Percentiles rank a stretch among this genome's conserved stretches.
phyloP scores from a whole-genome alignment of 1,140 invertebrate genomes.

The Drosophila bifasciata region DNA sequence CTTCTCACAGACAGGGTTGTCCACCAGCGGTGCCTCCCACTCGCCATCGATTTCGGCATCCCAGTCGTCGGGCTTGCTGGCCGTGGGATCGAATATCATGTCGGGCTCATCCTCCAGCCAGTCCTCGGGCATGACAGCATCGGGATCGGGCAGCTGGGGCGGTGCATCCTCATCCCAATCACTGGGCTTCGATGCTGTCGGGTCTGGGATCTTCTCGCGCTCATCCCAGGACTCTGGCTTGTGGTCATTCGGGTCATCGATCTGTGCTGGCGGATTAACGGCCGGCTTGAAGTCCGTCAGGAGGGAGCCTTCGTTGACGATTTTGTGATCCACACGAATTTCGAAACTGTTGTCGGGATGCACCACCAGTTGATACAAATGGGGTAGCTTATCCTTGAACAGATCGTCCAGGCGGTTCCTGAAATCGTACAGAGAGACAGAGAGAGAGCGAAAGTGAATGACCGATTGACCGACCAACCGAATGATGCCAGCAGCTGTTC shows the following conservation, averaged over 20 bases:
- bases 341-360: constrained; percentile 94
- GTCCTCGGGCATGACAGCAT: constrained; percentile 93
- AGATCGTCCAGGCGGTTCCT: constrained; percentile 92
- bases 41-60: constrained; percentile 99
- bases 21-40: constrained; percentile 97
- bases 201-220: constrained; percentile 96
- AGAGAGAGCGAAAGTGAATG: constrained; percentile 34
- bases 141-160: constrained; percentile 94
- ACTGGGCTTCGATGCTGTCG: constrained; percentile 93
- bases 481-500: no score
- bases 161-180: constrained; percentile 98
- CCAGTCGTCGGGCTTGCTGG: constrained; percentile 97
- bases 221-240: constrained; percentile 99
- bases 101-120: constrained; percentile 97
- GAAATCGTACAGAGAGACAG: constrained; percentile 18
- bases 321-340: constrained; percentile 89
- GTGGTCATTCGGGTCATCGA: constrained; percentile 96
- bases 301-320: constrained; percentile 93
- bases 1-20: constrained; percentile 94
- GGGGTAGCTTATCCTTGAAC: constrained; percentile 97
- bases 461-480: constrained; percentile 7
- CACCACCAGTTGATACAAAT: constrained; percentile 96
- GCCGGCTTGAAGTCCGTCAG: constrained; percentile 96
- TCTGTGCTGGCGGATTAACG: constrained; percentile 97
- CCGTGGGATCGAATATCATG: constrained; percentile 94